Percentiles rank a stretch among this genome's conserved stretches.
Evolutionary conservation across 2,113 vertebrate species (phyloP).

Genomic region (Mola mola): DNA sequence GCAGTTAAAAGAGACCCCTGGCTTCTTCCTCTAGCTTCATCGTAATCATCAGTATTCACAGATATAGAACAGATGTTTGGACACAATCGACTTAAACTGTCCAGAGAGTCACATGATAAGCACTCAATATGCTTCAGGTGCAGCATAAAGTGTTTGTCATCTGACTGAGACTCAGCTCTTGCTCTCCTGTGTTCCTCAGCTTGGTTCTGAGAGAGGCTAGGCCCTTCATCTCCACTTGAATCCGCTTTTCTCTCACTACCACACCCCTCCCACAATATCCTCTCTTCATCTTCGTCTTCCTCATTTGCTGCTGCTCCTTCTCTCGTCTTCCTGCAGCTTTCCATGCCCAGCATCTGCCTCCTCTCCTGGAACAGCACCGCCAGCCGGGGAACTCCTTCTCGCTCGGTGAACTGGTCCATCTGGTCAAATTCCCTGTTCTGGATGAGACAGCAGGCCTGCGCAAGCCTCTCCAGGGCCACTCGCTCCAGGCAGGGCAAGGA

Average conservation of each 20-base stretch:
- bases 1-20: conserved; percentile 41
- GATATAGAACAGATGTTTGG: conserved; percentile 69
- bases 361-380: conserved; percentile 63
- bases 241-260: conserved; percentile 34
- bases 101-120: conserved; percentile 59
- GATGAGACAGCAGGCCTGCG: conserved; percentile 71
- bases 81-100: conserved; percentile 65
- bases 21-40: conserved; percentile 13
- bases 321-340: neutral
- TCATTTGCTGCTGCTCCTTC: conserved; percentile 4
- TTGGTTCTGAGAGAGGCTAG: conserved; percentile 1
- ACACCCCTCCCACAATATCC: conserved; percentile 15
- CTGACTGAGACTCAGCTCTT: conserved; percentile 15
- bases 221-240: conserved; percentile 8
- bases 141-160: conserved; percentile 46
- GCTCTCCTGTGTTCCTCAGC: neutral
- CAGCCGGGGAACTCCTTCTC: conserved; percentile 60
- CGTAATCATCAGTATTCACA: conserved; percentile 45
- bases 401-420: conserved; percentile 54
- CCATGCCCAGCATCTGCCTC: conserved; percentile 1
- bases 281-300: conserved; percentile 30
- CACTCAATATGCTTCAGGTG: conserved; percentile 64
- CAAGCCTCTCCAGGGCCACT: conserved; percentile 72
- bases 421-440: conserved; percentile 46
- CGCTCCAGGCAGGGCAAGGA: conserved; percentile 68